Base-by-base conservation (phyloP, 2,888 invertebrate species). In the Empis livida region DNA sequence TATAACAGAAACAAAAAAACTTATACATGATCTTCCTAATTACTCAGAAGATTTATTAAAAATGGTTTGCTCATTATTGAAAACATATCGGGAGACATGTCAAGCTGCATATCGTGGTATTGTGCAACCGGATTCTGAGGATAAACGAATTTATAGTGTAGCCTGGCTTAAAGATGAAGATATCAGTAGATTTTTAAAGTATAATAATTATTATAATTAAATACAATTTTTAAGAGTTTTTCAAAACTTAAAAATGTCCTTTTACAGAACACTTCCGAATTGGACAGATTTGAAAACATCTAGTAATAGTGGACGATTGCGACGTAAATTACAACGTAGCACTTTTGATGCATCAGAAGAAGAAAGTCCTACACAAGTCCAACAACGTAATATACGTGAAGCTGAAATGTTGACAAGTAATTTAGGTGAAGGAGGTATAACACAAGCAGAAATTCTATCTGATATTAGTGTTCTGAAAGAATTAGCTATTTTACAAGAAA, bases 81-180 rank as follows among this genome's bases (percentile, higher is more conserved):
- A 78, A 58, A 79, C 80, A 45, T 89, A 87, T 65, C 56, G 80
- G 15, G 84, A 85, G 55, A 82, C 80, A 11, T 86, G 86, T 59
- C 77, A 80, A 54, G 75, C 77, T 2, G 83, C 84, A 1, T 88
- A 87, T 64, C 73, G 78, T 51, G 80, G 80, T 41, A 82, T 86
- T 51, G 84, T 86, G 1, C 84, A 84, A 61, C 80, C 83, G 1
- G 84, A 84, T 57, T 76, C 81, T 1, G 85, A 87, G 60, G 85
- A 87, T 58, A 78, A 82, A 56, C 71, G 83, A 51, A 82, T 90
- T 49, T 84, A 87, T 56, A 87, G 86, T 58, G 86, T 88, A 1
- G 80, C 83, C 11, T 91, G 94, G 94, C 76, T 94, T 1, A 89
- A 90, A 56, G 95, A 96, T 68, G 92, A 92, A 59, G 95, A 96